Percentiles rank a stretch among this genome's conserved stretches.
phyloP scores from a whole-genome alignment of 2,797 vertebrate species.

The Peromyscus nudipes region DNA sequence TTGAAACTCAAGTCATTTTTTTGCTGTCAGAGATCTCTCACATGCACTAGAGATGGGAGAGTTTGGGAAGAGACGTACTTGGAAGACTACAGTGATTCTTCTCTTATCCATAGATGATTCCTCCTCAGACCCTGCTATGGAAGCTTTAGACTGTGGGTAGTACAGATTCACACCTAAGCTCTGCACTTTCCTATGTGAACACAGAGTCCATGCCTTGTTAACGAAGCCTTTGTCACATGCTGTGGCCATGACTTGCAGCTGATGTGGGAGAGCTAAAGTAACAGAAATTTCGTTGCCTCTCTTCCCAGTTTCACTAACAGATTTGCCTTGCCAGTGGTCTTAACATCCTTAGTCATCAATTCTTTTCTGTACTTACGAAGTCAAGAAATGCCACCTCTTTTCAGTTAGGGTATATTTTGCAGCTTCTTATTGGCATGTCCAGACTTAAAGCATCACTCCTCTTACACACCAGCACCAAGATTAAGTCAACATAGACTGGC shows the following conservation, averaged over 20 bases:
- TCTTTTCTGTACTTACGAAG: background rate
- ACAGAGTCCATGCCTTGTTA: background rate
- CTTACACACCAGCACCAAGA: background rate
- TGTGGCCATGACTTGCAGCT: background rate
- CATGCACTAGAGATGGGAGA: background rate
- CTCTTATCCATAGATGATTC: background rate
- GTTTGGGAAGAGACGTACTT: background rate
- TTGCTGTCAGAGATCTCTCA: background rate
- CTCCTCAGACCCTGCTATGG: background rate
- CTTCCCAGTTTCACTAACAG: background rate
- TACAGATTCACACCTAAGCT: background rate
- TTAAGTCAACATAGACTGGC: background rate
- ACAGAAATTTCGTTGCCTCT: background rate
- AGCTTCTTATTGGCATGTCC: background rate
- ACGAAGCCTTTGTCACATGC: background rate
- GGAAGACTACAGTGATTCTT: background rate
- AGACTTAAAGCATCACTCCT: background rate
- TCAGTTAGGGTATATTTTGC: background rate
- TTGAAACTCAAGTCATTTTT: slow-evolving; percentile 5
- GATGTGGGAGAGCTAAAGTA: background rate
- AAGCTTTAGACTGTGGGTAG: background rate
- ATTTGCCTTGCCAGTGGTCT: background rate
- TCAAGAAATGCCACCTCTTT: background rate
- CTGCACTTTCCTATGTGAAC: background rate
- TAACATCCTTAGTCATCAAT: background rate